phyloP scores from a whole-genome alignment of 2,113 vertebrate genomes.

The Accipiter cooperii region DNA sequence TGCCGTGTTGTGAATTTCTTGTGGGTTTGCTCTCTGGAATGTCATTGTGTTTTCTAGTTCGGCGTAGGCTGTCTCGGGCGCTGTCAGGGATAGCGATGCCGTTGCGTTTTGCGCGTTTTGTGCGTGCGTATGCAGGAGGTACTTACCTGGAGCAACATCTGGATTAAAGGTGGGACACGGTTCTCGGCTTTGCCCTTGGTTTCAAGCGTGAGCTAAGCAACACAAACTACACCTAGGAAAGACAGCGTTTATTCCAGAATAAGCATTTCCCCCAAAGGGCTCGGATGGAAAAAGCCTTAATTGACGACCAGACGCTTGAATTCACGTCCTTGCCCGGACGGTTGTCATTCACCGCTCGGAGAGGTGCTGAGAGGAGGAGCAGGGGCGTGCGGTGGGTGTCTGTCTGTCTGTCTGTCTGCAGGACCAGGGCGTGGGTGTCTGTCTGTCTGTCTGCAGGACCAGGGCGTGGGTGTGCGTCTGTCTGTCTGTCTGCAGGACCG shows the following conservation, averaged over 20 bases:
- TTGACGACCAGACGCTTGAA: not conserved
- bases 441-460: not conserved
- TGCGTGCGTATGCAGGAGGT: rapidly evolving
- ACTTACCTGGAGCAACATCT: not conserved
- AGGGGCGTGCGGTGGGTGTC: not conserved
- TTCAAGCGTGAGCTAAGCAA: not conserved
- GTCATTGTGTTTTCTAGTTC: not conserved
- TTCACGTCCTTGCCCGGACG: not conserved
- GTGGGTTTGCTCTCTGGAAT: not conserved
- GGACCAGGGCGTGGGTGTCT: not conserved
- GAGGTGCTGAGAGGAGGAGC: not conserved
- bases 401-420: not conserved
- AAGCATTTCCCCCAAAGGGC: not conserved
- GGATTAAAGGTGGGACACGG: not conserved
- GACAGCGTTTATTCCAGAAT: not conserved
- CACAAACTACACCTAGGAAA: not conserved
- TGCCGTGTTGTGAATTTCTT: not conserved
- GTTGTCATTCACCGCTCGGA: not conserved
- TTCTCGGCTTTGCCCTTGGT: not conserved
- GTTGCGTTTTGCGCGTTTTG: not conserved
- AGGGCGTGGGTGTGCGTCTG: not conserved
- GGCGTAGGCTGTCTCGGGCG: not conserved
- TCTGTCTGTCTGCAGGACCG: not conserved
- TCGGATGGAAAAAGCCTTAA: not conserved
- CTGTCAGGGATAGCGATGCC: not conserved